Percentiles rank a stretch among this genome's conserved stretches.
Evolutionary conservation across 2,113 vertebrate genomes (phyloP).

Genomic region (Charina bottae): DNA sequence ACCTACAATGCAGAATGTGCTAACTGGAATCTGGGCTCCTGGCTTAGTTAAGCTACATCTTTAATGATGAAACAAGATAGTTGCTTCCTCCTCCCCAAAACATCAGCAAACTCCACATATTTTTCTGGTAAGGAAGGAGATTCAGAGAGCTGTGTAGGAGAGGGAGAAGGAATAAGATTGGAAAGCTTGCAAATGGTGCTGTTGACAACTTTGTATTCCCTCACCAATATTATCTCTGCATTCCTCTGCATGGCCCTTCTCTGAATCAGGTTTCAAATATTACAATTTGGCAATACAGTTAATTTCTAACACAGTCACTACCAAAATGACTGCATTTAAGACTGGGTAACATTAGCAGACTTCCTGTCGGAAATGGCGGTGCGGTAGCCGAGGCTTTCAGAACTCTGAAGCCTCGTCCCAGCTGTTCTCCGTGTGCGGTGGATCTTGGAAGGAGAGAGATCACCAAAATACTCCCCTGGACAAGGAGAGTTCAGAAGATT

Average conservation of each 20-base stretch:
- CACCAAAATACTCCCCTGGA: too few relatives aligned
- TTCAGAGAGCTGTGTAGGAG: neutral
- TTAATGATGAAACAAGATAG: neutral
- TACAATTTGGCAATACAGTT: neutral
- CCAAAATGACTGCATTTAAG: neutral
- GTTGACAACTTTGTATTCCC: neutral
- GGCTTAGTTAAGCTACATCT: neutral
- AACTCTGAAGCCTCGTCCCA: too few relatives aligned
- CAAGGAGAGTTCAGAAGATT: too few relatives aligned
- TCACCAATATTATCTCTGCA: neutral
- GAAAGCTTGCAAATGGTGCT: neutral
- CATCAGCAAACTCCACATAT: neutral
- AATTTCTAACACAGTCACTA: neutral
- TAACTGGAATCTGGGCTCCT: neutral
- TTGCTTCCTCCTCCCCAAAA: neutral
- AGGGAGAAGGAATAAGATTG: neutral
- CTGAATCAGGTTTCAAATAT: neutral
- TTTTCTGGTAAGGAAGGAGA: neutral
- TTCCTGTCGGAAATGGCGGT: too few relatives aligned
- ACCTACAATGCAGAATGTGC: neutral
- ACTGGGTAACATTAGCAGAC: neutral
- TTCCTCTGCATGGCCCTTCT: neutral
- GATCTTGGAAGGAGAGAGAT: too few relatives aligned
- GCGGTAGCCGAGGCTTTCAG: too few relatives aligned
- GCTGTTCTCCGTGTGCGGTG: too few relatives aligned